phyloP scores from a whole-genome alignment of 1,140 invertebrate genomes.

The Drosophila pectinifera region DNA sequence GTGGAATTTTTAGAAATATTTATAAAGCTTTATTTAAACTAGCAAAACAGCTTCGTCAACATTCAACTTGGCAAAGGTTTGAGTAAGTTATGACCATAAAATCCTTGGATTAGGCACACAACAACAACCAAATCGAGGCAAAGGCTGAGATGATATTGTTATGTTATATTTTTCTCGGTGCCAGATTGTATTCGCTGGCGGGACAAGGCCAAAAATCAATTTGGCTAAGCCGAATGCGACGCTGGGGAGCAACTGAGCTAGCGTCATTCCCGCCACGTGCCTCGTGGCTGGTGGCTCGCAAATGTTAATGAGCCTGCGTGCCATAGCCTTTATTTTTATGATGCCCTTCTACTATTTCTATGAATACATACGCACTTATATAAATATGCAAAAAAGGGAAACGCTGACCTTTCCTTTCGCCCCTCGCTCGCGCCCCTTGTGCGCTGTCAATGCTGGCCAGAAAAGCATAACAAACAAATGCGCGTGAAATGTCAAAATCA shows the following conservation, averaged over 20 bases:
- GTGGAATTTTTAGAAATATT: not conserved
- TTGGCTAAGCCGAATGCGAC: conserved; percentile 65
- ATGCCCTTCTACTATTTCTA: conserved; percentile 36
- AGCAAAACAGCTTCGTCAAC: not conserved
- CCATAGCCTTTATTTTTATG: conserved; percentile 57
- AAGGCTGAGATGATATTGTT: conserved; percentile 10
- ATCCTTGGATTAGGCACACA: not conserved
- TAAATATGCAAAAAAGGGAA: conserved; percentile 54
- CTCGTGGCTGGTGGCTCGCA: conserved; percentile 16
- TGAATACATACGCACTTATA: conserved; percentile 37
- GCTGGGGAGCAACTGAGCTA: conserved; percentile 65
- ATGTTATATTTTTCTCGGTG: conserved; percentile 10
- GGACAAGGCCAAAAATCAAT: conserved; percentile 63
- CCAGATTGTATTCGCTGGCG: conserved; percentile 40
- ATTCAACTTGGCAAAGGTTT: not conserved
- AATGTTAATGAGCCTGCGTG: conserved; percentile 60
- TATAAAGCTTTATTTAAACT: not conserved
- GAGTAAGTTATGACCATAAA: conserved; percentile 5
- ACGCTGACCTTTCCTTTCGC: conserved; percentile 64
- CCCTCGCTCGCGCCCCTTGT: not conserved
- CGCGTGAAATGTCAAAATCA: conserved; percentile 82
- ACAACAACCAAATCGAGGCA: conserved; percentile 3
- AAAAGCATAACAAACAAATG: conserved; percentile 71
- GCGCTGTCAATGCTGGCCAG: conserved; percentile 26
- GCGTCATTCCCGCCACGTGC: conserved; percentile 64